Evolutionary conservation across 2,888 invertebrate species (phyloP).

Genomic region (Drosophila algonquin): DNA sequence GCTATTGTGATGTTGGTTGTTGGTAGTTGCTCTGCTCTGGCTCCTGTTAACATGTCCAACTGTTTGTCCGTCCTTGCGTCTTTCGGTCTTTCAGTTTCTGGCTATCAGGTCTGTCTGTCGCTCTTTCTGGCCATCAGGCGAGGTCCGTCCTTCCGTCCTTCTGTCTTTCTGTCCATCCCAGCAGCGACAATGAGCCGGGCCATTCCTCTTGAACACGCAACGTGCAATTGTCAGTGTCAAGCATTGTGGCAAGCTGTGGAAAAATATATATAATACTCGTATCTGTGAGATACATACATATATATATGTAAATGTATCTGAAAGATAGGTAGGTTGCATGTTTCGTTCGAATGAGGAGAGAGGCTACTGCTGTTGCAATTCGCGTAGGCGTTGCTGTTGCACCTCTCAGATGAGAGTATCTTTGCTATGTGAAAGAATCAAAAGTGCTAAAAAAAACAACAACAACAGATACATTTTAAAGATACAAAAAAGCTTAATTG

Average conservation of each 20-base stretch:
- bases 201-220: conserved; percentile 75
- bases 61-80: conserved; percentile 38
- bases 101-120: conserved; percentile 16
- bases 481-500: background rate
- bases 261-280: conserved; percentile 17
- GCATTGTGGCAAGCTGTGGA: conserved; percentile 55
- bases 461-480: background rate
- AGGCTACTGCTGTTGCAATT: conserved; percentile 15
- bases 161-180: conserved; percentile 22
- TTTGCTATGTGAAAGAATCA: background rate
- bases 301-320: background rate
- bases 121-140: conserved; percentile 6
- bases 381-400: conserved; percentile 49
- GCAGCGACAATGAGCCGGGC: conserved; percentile 62
- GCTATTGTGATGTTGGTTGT: conserved; percentile 23
- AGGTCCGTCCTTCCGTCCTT: background rate
- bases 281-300: background rate
- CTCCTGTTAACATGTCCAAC: conserved; percentile 74
- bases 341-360: conserved; percentile 27
- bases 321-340: conserved; percentile 10
- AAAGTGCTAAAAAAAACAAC: background rate
- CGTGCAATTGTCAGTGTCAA: conserved; percentile 72
- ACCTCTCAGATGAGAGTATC: background rate
- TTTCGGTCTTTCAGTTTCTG: conserved; percentile 27
- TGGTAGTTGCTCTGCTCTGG: conserved; percentile 40